Conservation (phyloP, 1,140 invertebrate species). For the Mycetomoellerius zeteki region DNA sequence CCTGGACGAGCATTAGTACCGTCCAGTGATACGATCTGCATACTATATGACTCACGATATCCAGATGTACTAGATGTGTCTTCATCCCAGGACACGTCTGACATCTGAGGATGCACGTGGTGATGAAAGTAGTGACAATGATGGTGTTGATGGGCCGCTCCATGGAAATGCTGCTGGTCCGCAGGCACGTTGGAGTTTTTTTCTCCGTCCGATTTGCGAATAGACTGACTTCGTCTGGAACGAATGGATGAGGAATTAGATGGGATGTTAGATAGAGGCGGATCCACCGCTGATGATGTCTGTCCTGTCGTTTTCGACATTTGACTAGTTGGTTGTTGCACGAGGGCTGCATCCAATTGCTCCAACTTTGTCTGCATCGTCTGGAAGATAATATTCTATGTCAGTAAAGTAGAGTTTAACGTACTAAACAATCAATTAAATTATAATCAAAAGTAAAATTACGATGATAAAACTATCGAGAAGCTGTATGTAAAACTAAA, state of each 20-base stretch:
- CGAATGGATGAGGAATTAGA: slow-evolving; percentile 79
- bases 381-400: slow-evolving; percentile 37
- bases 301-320: slow-evolving; percentile 66
- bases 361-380: slow-evolving; percentile 55
- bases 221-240: slow-evolving; percentile 72
- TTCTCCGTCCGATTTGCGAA: slow-evolving; percentile 75
- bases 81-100: slow-evolving; percentile 91
- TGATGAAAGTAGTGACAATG: slow-evolving; percentile 76
- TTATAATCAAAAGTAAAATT: background rate
- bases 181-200: slow-evolving; percentile 51
- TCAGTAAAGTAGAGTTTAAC: background rate
- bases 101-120: slow-evolving; percentile 74
- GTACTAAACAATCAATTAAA: background rate
- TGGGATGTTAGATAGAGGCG: slow-evolving; percentile 75
- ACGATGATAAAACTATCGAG: background rate
- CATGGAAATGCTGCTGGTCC: slow-evolving; percentile 72
- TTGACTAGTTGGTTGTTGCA: slow-evolving; percentile 52
- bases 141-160: slow-evolving; percentile 58
- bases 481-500: background rate
- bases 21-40: slow-evolving; percentile 87
- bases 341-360: background rate
- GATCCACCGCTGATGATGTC: slow-evolving; percentile 78
- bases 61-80: slow-evolving; percentile 94
- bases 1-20: slow-evolving; percentile 84
- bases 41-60: slow-evolving; percentile 90